These are phyloP conservation scores for Horisme vitalbata DNA, from an alignment of 2,888 invertebrate species.

Conservation along the genomic window DNA sequence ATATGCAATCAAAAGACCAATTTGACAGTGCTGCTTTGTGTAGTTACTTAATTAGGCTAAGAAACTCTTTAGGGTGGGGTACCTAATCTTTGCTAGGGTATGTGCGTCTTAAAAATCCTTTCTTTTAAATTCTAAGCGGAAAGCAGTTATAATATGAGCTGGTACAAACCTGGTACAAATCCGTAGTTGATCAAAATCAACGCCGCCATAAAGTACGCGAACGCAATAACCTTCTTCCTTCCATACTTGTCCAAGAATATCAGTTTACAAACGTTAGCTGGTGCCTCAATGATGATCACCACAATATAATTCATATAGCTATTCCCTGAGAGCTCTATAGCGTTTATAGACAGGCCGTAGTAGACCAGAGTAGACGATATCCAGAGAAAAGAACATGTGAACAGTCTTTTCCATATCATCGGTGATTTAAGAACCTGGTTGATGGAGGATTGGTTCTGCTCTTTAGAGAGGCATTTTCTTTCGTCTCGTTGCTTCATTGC, in stretches of 20 bases:
- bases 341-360: constrained; percentile 90
- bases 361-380: constrained; percentile 90
- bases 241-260: constrained; percentile 86
- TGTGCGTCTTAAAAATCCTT: no score
- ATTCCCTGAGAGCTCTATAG: constrained; percentile 89
- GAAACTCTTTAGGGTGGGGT: no score
- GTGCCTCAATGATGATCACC: constrained; percentile 86
- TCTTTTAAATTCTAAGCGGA: no score
- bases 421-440: constrained; percentile 68
- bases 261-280: constrained; percentile 86
- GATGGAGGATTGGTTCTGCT: constrained; percentile 65
- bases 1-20: no score
- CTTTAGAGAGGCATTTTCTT: constrained; percentile 59
- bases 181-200: constrained; percentile 84
- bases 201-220: constrained; percentile 85
- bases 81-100: no score
- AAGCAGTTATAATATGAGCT: neutral
- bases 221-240: constrained; percentile 84
- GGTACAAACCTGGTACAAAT: constrained; percentile 82
- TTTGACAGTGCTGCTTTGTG: no score
- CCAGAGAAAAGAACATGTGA: constrained; percentile 90
- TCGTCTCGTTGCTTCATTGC: constrained; percentile 69
- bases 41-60: no score
- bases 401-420: constrained; percentile 82
- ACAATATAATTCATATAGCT: constrained; percentile 90